A percentile compares a stretch with the other conserved stretches of the same genome.
These are phyloP conservation scores for Lasioglossum villosulum DNA, from an alignment of 2,888 invertebrate genomes.

Conservation along the genomic window DNA sequence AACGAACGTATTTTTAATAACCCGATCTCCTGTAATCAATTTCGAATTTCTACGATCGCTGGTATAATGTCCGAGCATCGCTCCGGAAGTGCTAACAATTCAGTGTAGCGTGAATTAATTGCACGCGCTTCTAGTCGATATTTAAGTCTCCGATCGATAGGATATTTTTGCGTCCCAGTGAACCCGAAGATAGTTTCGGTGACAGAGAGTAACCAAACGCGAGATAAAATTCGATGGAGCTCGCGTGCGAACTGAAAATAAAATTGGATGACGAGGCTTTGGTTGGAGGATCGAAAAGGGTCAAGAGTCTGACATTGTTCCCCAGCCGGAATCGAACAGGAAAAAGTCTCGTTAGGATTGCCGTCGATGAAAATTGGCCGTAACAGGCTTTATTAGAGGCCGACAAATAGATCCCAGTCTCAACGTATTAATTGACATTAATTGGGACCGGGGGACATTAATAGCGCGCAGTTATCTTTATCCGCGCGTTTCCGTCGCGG, in stretches of 20 bases:
- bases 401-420: slow-evolving; percentile 53
- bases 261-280: neutral
- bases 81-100: neutral
- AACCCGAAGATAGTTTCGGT: neutral
- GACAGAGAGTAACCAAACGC: neutral
- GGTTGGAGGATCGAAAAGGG: neutral
- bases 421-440: slow-evolving; percentile 69
- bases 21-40: neutral
- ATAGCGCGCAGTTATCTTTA: slow-evolving; percentile 60
- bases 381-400: slow-evolving; percentile 54
- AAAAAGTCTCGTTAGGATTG: slow-evolving; percentile 35
- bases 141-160: neutral
- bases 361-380: slow-evolving; percentile 59
- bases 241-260: neutral
- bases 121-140: neutral
- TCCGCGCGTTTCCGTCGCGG: slow-evolving; percentile 51
- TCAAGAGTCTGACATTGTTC: slow-evolving; percentile 11
- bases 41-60: neutral
- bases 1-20: neutral
- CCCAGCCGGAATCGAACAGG: neutral
- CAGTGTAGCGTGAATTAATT: neutral
- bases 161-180: neutral
- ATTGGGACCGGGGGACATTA: slow-evolving; percentile 62
- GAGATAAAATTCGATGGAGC: neutral
- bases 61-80: neutral